Evolutionary conservation across 2,888 invertebrate species (phyloP).

Genomic region (Trachelus iudaicus): DNA sequence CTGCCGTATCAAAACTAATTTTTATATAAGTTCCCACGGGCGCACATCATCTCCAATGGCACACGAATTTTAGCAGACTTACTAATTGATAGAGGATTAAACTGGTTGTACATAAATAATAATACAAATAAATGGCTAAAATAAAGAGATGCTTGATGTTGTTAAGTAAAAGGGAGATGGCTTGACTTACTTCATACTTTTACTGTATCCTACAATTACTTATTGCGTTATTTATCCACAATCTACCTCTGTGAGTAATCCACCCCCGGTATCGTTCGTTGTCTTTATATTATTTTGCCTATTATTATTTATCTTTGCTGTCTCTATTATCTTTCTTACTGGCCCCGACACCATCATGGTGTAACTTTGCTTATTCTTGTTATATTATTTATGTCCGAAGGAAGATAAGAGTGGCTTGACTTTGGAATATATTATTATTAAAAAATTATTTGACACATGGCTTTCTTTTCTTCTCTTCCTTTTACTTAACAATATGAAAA

Average conservation of each 20-base stretch:
- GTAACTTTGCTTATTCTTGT: neutral
- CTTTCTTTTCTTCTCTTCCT: constrained; percentile 3
- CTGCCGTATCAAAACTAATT: constrained; percentile 60
- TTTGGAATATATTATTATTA: neutral
- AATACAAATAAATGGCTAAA: constrained; percentile 55
- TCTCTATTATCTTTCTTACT: neutral
- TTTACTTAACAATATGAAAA: constrained; percentile 12
- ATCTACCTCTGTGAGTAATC: neutral
- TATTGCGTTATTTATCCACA: neutral
- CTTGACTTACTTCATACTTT: constrained; percentile 24
- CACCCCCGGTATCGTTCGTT: neutral
- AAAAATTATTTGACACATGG: neutral
- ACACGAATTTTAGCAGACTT: constrained; percentile 49
- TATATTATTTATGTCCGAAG: neutral
- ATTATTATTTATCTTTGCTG: neutral
- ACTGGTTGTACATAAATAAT: constrained; percentile 63
- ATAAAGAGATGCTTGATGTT: constrained; percentile 57
- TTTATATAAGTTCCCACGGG: constrained; percentile 62
- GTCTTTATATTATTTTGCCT: neutral
- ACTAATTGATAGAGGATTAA: constrained; percentile 37
- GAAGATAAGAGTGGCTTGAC: neutral
- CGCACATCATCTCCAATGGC: constrained; percentile 63
- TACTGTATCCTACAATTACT: neutral
- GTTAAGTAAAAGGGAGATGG: constrained; percentile 52
- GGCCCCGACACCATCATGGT: neutral